Conservation (phyloP, 2,797 vertebrate genomes). For the Danionella dracula region DNA sequence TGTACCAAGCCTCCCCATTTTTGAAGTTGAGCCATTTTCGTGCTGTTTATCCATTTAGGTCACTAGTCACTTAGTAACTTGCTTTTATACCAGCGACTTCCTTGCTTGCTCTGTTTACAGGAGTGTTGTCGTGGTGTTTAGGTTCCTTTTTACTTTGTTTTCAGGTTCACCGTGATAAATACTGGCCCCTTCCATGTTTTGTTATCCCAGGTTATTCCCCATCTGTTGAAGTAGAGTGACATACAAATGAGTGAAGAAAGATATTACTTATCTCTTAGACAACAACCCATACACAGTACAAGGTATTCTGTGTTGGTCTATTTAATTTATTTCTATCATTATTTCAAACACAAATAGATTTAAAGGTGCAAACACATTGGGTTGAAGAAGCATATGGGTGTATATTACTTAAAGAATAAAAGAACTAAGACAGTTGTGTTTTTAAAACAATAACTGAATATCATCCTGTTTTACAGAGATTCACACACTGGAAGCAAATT, state of each 20-base stretch:
- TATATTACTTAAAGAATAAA: too few species aligned
- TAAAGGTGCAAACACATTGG: neutral
- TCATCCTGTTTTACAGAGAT: too few species aligned
- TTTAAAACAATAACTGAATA: too few species aligned
- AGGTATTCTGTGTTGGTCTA: neutral
- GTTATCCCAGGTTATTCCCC: constrained; percentile 77
- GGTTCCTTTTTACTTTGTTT: neutral
- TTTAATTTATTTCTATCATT: neutral
- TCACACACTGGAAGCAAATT: too few species aligned
- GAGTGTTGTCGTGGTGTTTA: constrained; percentile 22
- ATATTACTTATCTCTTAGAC: constrained; percentile 7
- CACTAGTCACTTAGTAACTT: neutral
- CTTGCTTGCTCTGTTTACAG: constrained; percentile 18
- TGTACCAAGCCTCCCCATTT: constrained; percentile 41
- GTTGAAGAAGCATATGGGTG: too few species aligned
- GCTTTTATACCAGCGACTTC: neutral
- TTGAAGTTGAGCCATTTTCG: constrained; percentile 33
- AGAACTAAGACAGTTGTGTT: too few species aligned
- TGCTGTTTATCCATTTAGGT: constrained; percentile 15
- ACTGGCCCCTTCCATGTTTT: constrained; percentile 51
- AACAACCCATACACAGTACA: neutral
- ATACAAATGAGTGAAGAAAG: constrained; percentile 52
- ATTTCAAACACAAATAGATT: neutral
- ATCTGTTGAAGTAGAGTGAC: constrained; percentile 71
- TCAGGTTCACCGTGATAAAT: constrained; percentile 26